Evolutionary conservation across 1,140 invertebrate species (phyloP).

Genomic region (Planococcus citri): DNA sequence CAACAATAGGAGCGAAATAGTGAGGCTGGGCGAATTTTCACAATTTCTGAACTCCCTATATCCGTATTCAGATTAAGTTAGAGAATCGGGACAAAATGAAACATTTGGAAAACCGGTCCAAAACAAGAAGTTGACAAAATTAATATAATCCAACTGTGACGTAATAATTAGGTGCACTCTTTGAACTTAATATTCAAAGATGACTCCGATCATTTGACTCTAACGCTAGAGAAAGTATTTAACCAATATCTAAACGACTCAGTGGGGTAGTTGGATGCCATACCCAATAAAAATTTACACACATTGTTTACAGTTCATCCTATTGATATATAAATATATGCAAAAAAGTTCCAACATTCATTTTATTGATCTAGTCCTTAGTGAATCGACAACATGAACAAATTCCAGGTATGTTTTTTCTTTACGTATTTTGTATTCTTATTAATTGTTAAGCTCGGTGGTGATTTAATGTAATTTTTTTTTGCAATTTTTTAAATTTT

Average conservation of each 20-base stretch:
- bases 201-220: constrained; percentile 3
- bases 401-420: constrained; percentile 6
- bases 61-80: neutral
- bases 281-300: neutral
- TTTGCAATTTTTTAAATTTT: too few relatives aligned
- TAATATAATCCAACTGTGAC: constrained; percentile 16
- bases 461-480: too few relatives aligned
- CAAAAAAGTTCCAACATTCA: neutral
- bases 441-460: neutral
- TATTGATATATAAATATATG: neutral
- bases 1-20: neutral
- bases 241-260: neutral
- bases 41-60: constrained; percentile 3
- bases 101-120: constrained; percentile 10
- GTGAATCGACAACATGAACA: constrained; percentile 1
- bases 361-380: neutral
- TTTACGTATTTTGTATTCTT: neutral
- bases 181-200: constrained; percentile 20
- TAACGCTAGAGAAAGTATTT: constrained; percentile 12
- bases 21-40: neutral
- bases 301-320: constrained; percentile 3
- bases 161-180: constrained; percentile 19
- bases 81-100: constrained; percentile 5
- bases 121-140: constrained; percentile 20
- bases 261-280: neutral